Percentiles rank a stretch among this genome's conserved stretches.
Evolutionary conservation across 2,797 vertebrate genomes (phyloP).

Genomic region (Clamator glandarius): DNA sequence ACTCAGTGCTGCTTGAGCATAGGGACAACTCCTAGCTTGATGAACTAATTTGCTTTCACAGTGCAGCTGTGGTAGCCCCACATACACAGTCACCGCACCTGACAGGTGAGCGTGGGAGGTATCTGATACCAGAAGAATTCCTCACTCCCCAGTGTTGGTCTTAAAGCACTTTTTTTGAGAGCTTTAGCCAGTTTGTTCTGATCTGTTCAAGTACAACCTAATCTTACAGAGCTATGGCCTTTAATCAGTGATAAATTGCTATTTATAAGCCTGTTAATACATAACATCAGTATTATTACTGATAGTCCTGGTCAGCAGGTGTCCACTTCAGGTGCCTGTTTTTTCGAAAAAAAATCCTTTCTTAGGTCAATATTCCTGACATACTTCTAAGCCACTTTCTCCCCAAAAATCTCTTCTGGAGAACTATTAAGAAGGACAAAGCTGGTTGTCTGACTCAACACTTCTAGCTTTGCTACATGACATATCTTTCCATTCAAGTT

Average conservation of each 20-base stretch:
- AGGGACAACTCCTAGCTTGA: background rate
- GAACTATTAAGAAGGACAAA: background rate
- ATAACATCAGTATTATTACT: background rate
- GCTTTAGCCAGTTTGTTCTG: background rate
- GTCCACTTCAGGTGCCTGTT: background rate
- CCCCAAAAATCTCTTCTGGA: background rate
- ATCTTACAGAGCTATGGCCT: background rate
- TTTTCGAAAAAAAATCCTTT: too few species aligned
- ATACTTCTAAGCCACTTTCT: background rate
- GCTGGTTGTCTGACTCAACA: background rate
- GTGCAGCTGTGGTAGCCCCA: background rate
- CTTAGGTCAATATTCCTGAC: background rate
- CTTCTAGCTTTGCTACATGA: background rate
- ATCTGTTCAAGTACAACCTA: background rate
- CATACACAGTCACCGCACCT: background rate
- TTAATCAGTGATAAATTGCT: background rate
- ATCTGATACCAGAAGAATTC: background rate
- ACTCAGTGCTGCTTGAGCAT: background rate
- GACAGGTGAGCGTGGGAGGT: background rate
- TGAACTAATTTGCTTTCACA: background rate
- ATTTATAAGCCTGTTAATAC: background rate
- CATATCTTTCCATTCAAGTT: background rate
- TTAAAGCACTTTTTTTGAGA: background rate
- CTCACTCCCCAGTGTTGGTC: background rate
- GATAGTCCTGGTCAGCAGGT: background rate